Evolutionary conservation across 1,140 invertebrate species (phyloP).

Genomic region (Diabrotica virgifera): DNA sequence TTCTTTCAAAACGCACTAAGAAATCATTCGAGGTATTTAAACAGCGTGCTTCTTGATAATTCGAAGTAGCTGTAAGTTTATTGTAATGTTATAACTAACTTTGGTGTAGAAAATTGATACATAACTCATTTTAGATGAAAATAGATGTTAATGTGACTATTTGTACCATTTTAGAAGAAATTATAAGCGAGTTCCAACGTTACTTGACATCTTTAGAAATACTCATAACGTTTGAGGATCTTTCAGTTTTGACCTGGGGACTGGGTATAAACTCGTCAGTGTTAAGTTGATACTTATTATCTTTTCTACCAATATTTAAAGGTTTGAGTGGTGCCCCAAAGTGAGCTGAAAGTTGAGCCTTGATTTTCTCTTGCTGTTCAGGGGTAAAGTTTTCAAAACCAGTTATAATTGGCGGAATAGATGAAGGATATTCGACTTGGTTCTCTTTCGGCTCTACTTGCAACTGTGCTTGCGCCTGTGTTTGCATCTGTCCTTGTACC

Average conservation of each 20-base stretch:
- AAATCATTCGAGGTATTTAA: too few species aligned
- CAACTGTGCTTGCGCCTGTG: slow-evolving; percentile 9
- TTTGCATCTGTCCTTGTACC: too few species aligned
- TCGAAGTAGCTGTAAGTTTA: too few species aligned
- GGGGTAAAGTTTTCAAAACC: slow-evolving; percentile 45
- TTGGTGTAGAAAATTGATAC: too few species aligned
- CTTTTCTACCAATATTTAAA: slow-evolving; percentile 15
- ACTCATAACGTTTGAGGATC: slow-evolving; percentile 13
- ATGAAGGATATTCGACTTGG: slow-evolving; percentile 9
- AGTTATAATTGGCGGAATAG: slow-evolving; percentile 43
- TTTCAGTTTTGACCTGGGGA: slow-evolving; percentile 28
- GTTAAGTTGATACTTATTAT: slow-evolving; percentile 16
- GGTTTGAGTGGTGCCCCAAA: slow-evolving; percentile 35
- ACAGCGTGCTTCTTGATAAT: too few species aligned
- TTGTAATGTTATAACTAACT: too few species aligned
- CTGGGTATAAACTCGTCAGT: slow-evolving; percentile 32
- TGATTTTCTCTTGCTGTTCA: slow-evolving; percentile 46
- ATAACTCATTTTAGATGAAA: too few species aligned
- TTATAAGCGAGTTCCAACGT: too few species aligned
- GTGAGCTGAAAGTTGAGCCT: slow-evolving; percentile 40
- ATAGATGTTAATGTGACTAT: too few species aligned
- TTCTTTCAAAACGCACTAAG: too few species aligned
- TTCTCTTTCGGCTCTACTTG: neutral
- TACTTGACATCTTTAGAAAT: neutral
- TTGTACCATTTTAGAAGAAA: too few species aligned